phyloP scores from a whole-genome alignment of 2,888 invertebrate species.

The Ichneumoninae sp. region DNA sequence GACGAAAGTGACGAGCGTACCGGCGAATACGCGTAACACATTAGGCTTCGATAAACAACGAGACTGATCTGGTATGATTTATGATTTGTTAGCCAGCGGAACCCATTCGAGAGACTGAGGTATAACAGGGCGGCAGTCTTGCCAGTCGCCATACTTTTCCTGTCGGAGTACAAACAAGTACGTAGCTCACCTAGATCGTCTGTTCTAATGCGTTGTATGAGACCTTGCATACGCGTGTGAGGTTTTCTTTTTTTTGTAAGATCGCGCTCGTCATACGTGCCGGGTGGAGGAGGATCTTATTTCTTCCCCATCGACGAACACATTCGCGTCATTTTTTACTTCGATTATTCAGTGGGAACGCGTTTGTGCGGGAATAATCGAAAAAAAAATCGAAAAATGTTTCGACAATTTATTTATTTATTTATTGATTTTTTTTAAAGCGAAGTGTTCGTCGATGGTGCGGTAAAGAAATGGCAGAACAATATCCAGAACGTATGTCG shows the following conservation, averaged over 20 bases:
- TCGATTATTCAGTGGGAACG: neutral
- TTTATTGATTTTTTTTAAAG: neutral
- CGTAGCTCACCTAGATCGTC: slow-evolving; percentile 85
- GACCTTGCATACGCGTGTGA: slow-evolving; percentile 73
- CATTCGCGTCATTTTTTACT: neutral
- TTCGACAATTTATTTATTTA: neutral
- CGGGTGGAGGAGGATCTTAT: slow-evolving; percentile 31
- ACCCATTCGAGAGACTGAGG: slow-evolving; percentile 91
- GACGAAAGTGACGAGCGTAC: slow-evolving; percentile 53
- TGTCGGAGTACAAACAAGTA: slow-evolving; percentile 88
- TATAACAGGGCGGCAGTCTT: slow-evolving; percentile 88
- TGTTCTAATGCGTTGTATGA: slow-evolving; percentile 81
- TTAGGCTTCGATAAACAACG: slow-evolving; percentile 58
- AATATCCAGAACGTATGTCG: slow-evolving; percentile 64
- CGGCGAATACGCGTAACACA: slow-evolving; percentile 59
- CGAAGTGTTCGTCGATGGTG: slow-evolving; percentile 34
- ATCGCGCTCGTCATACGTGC: slow-evolving; percentile 60
- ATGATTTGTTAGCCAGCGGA: slow-evolving; percentile 89
- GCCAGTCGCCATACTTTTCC: slow-evolving; percentile 85
- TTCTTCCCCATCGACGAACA: slow-evolving; percentile 27
- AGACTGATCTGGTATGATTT: slow-evolving; percentile 82
- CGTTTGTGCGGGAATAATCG: neutral
- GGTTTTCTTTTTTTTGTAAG: slow-evolving; percentile 52
- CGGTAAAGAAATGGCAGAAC: slow-evolving; percentile 27
- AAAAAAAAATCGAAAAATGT: neutral